Evolutionary conservation across 2,113 vertebrate genomes (phyloP), one percentile per base, ranked within the genome.

Genomic region (Indicator maculatus): DNA sequence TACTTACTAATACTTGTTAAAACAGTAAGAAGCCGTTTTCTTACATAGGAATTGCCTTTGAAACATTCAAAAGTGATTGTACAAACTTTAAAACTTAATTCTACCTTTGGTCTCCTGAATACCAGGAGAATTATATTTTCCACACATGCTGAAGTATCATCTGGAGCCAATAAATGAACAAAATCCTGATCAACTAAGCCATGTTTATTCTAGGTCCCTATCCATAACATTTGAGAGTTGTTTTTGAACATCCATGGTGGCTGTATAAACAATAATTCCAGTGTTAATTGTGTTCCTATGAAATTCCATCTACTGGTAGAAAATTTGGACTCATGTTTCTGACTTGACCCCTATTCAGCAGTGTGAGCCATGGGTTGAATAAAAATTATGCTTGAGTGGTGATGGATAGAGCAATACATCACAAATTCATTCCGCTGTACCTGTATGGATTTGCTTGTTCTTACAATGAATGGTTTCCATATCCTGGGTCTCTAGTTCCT

Each of bases 331-430:
- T 84, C 17, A 16, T 60, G 38, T 56, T 39, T 94, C 82, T 82
- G 79, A 80, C 86, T 90, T 92, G 86, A 90, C 73, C 66, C 66
- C 80, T 93, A 30, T 82, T 79, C 80, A 90, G 85, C 39, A 82
- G 18, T 69, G 70, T 90, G 88, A 94, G 50, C 50, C 61, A 56
- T 78, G 20, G 30, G n/a, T n/a, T 87, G 66, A 86, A 93, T 67
- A 63, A 92, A 61, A 28, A 75, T 65, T 88, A 41, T 92, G 55
- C 53, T 39, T 92, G 72, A 87, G 39, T 78, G 74, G 28, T 94
- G 93, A 92, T 31, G 36, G 71, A 95, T 95, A 69, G 70, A 75
- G 66, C 89, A 83, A 90, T 96, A 93, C 85, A 91, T 95, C 74
- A 55, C 81, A 84, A 95, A 92, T 78, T 86, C 86, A 90, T 95